Conservation (phyloP, 2,888 invertebrate genomes). For the Leucophenga maculata region DNA sequence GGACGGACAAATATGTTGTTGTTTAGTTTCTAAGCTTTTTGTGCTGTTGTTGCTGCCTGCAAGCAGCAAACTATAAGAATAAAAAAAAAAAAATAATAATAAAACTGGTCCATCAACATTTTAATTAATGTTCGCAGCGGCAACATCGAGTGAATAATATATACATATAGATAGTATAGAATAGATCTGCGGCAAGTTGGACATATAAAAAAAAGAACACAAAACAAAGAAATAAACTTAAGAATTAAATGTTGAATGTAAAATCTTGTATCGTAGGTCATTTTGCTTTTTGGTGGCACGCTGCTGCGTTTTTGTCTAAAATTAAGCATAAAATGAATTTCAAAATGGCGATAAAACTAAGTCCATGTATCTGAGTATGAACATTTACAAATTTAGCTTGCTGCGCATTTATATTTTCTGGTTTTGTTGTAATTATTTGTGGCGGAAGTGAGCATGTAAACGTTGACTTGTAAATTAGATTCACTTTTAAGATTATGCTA, state of each 20-base stretch:
- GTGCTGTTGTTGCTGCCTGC: constrained; percentile 29
- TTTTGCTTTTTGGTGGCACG: constrained; percentile 32
- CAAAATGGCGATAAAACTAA: constrained; percentile 15
- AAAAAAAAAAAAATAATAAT: constrained; percentile 21
- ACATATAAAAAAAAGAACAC: neutral
- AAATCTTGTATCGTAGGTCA: constrained; percentile 49
- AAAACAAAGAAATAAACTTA: neutral
- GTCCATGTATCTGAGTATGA: neutral
- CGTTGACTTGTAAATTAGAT: constrained; percentile 8
- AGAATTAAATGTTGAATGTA: constrained; percentile 41
- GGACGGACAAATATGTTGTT: neutral
- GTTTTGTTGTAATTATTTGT: constrained; percentile 2
- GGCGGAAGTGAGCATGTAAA: constrained; percentile 20
- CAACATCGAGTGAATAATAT: neutral
- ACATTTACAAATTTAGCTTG: neutral
- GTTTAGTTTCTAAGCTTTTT: constrained; percentile 14
- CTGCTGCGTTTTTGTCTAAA: constrained; percentile 18
- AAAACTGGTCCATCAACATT: constrained; percentile 65
- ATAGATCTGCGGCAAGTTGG: neutral
- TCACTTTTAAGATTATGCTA: constrained; percentile 6
- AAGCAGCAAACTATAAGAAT: constrained; percentile 8
- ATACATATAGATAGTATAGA: neutral
- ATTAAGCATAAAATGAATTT: constrained; percentile 2
- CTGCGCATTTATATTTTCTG: neutral
- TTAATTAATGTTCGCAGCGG: constrained; percentile 58